phyloP scores from a whole-genome alignment of 2,888 invertebrate species.

The Lamellibrachia satsuma region DNA sequence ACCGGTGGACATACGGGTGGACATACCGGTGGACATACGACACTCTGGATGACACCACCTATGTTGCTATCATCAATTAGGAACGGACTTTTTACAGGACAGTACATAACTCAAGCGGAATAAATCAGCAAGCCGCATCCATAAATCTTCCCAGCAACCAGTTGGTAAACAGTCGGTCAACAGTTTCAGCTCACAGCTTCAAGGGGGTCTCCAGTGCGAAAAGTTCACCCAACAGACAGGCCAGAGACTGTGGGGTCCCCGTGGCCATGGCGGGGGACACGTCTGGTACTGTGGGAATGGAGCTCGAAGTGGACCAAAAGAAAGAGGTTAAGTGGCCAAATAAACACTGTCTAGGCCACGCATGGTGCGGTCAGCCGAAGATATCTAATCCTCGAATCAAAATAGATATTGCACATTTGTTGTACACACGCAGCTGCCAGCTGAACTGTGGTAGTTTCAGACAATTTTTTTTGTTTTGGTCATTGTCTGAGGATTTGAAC shows the following conservation, averaged over 20 bases:
- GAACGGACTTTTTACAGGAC: neutral
- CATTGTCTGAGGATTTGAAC: no score
- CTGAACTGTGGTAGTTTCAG: no score
- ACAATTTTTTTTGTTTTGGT: no score
- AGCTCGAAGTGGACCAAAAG: neutral
- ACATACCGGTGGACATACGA: no score
- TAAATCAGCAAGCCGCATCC: neutral
- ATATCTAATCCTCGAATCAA: conserved; percentile 9
- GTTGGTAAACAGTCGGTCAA: neutral
- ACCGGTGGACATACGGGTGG: no score
- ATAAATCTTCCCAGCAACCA: neutral
- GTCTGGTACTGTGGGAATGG: neutral
- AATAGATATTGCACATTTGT: neutral
- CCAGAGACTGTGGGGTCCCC: neutral
- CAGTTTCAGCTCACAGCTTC: neutral
- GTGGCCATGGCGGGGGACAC: neutral
- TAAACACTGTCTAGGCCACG: neutral
- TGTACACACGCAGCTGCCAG: neutral
- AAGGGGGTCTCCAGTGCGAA: neutral
- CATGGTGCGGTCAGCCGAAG: neutral
- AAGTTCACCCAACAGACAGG: neutral
- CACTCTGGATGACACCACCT: neutral
- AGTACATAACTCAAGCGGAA: conserved; percentile 1
- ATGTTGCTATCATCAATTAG: neutral
- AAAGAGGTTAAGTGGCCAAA: neutral